Base-by-base conservation (phyloP, 2,797 vertebrate genomes). In the Scomberomorus guttatus region DNA sequence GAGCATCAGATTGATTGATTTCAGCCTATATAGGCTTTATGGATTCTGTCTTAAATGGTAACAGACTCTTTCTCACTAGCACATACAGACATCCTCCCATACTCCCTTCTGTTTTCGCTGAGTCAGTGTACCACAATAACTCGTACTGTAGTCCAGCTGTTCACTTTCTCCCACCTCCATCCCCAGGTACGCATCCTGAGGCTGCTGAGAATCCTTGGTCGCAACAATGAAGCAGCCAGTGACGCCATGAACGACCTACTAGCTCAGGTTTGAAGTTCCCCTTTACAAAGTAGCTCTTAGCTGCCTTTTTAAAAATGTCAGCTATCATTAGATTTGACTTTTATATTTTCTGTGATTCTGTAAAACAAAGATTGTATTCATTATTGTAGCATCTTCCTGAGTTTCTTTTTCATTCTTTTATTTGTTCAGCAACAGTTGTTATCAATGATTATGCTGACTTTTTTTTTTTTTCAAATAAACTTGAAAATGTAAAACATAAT, bases 231-330 rank as follows among this genome's bases (percentile, higher is more conserved):
- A 42, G 78, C 90, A 5, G 95, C 95, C 29, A 98, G 97, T 51
- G 97, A 98, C 14, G 90, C 94, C 54, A 97, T 98, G 97, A 97
- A 97, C 18, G 97, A 98, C 87, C 89, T 97, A 17, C 92, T 98
- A 17, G 97, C 97, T 77, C 97, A 98, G 97, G 97, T 98, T 59
- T 9, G 25, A 1, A 39, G 4, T 15, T 44, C 48, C n/a, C 22
- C 17, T 15, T 62, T 18, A 39, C 34, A 68, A 54, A 6, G 42
- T 14, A 44, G 18, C 6, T 50, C n/a, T 50, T 18, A 18, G 17
- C 46, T 20, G 18, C 46, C 46, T 50, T 50, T 50, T 17, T 48
- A 0, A 13, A 42, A 13, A 42, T 12, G 13, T 42, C 39, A 14
- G 34, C 34, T 37, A 37, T 37, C 34, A 37, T 37, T 10, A 37